Evolutionary conservation across 92 coral and sea anemone genomes (phyloP).

Genomic region (Porites lobata): DNA sequence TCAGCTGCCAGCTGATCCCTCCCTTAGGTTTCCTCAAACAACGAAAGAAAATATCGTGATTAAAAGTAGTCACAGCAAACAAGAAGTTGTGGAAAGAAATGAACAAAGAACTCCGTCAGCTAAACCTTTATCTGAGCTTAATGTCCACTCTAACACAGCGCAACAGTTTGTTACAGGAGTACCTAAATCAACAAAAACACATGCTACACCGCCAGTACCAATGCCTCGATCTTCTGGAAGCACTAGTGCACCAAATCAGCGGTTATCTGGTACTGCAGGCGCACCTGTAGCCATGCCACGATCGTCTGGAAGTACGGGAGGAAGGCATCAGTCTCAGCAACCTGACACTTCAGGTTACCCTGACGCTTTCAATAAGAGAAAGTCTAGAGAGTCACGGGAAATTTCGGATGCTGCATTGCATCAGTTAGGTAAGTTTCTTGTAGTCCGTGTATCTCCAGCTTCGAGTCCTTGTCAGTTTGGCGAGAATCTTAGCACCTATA

Average conservation of each 20-base stretch:
- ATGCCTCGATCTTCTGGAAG: conserved; percentile 69
- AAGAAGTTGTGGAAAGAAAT: conserved; percentile 27
- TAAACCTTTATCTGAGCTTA: conserved; percentile 48
- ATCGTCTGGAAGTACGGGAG: conserved; percentile 74
- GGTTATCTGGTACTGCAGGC: conserved; percentile 70
- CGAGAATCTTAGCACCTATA: too few species aligned
- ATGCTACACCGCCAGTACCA: conserved; percentile 74
- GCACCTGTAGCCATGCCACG: conserved; percentile 49
- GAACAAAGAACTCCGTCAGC: conserved; percentile 43
- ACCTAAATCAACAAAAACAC: conserved; percentile 67
- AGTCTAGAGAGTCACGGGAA: conserved; percentile 78
- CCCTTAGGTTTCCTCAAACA: neutral
- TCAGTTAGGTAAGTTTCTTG: conserved; percentile 27
- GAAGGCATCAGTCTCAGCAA: conserved; percentile 36
- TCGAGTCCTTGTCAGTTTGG: too few species aligned
- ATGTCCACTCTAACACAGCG: conserved; percentile 2
- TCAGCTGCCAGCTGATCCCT: conserved; percentile 39
- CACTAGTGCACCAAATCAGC: conserved; percentile 44
- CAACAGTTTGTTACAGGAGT: conserved; percentile 11
- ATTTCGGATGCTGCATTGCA: conserved; percentile 33
- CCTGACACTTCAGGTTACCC: conserved; percentile 91
- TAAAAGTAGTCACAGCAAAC: neutral
- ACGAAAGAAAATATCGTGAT: neutral
- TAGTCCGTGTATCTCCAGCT: too few species aligned
- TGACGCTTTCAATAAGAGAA: conserved; percentile 75